Base-by-base conservation (phyloP, 1,140 invertebrate species). In the Metopolophium dirhodum region DNA sequence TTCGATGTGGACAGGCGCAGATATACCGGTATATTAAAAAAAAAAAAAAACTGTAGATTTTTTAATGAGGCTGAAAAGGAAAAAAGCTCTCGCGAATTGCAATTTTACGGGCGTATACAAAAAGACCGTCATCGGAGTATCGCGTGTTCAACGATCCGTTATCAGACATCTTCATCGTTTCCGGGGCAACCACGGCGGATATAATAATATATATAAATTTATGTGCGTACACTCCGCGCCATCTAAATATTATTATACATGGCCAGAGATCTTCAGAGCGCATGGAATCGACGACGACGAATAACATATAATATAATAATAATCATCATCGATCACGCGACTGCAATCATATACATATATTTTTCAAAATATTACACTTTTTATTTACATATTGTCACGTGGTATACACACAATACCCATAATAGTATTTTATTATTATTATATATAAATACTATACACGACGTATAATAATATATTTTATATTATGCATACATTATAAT, bases 131-230 rank as follows among this genome's bases (percentile, higher is more conserved):
- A 77, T 77, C 61, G 30, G 61, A 77, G 61, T 77, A 77, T 77
- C n/a, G 61, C 61, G 37, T 57, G 51, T 30, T 90, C 88, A 90
- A 90, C 88, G 88, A 41, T 26, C 88, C 51, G 35, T 90, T 90
- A 90, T 90, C 88, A 41, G 51, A 26, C 86, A 35, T 88, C 37
- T 37, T 57, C 51, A 18, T 14, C 35, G 88, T 90, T 90, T 90
- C 88, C 87, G 1, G 14, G 54, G 51, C 35, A 37, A 90, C 88
- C 88, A 14, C 6, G 30, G 41, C 6, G 23, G 9, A 57, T 41
- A 30, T 54, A 51, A 14, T 49, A 47, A 14, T 54, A 54, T 30
- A 30, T 47, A 87, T 20, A 68, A n/a, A n/a, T n/a, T 68, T 68
- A 68, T 68, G n/a, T 68, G 14, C 61, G 30, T n/a, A n/a, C 7